Percentiles rank a stretch among this genome's conserved stretches.
Evolutionary conservation across 2,888 invertebrate genomes (phyloP).

Genomic region (Galerucella pusilla): DNA sequence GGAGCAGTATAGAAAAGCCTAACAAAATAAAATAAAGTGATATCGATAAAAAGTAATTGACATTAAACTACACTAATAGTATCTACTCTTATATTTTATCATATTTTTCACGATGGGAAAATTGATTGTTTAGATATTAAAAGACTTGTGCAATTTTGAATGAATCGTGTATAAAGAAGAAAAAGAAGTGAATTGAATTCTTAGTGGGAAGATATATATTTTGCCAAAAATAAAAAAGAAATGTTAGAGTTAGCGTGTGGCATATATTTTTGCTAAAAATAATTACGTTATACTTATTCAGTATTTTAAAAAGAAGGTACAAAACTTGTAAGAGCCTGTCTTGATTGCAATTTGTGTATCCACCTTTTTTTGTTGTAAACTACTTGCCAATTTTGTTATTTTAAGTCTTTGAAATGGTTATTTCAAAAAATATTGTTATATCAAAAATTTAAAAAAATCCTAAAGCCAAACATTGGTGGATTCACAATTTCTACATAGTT

Average conservation of each 20-base stretch:
- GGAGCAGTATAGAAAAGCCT: too few relatives aligned
- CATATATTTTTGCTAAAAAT: constrained; percentile 56
- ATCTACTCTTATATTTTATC: too few relatives aligned
- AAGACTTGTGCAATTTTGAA: constrained; percentile 25
- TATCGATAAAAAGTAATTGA: too few relatives aligned
- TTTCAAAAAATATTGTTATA: too few relatives aligned
- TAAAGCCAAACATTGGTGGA: neutral
- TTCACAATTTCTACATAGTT: neutral
- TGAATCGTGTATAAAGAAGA: neutral
- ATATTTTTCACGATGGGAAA: constrained; percentile 1
- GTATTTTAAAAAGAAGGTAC: constrained; percentile 46
- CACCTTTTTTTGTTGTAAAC: neutral
- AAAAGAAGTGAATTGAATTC: constrained; percentile 30
- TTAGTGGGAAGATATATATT: constrained; percentile 50
- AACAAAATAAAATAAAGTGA: too few relatives aligned
- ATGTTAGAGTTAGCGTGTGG: constrained; percentile 48
- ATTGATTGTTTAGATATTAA: constrained; percentile 9
- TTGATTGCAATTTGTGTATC: neutral
- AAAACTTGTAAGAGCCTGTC: constrained; percentile 31
- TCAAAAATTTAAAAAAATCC: neutral
- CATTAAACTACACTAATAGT: too few relatives aligned
- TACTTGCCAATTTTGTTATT: too few relatives aligned
- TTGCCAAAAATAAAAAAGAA: constrained; percentile 51
- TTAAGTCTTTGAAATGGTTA: too few relatives aligned
- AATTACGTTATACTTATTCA: constrained; percentile 45